Percentiles rank a stretch among this genome's conserved stretches.
phyloP scores from a whole-genome alignment of 2,113 vertebrate genomes.

The Atlantisia rogersi region DNA sequence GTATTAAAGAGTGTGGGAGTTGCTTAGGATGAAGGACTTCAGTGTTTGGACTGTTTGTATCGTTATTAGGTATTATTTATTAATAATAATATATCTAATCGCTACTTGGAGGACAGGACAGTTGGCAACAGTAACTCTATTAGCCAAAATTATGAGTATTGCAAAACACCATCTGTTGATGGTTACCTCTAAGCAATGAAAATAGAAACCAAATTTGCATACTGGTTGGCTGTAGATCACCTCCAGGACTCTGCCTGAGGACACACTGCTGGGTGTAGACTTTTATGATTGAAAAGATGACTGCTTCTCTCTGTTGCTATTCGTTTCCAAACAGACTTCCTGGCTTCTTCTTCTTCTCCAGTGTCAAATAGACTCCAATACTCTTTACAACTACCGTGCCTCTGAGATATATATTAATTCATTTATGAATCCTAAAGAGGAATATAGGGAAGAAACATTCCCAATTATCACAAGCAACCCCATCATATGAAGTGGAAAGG shows the following conservation, averaged over 20 bases:
- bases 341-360: neutral
- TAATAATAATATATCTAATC: conserved; percentile 39
- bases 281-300: neutral
- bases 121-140: conserved; percentile 49
- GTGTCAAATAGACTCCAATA: neutral
- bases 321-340: neutral
- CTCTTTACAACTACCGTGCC: neutral
- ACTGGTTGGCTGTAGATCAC: neutral
- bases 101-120: conserved; percentile 32
- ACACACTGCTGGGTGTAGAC: neutral
- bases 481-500: neutral
- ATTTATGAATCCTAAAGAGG: neutral
- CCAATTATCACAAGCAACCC: neutral
- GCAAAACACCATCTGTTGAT: conserved; percentile 69
- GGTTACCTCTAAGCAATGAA: conserved; percentile 46
- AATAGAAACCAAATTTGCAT: conserved; percentile 51
- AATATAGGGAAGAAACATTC: neutral
- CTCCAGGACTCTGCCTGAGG: neutral
- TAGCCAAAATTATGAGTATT: conserved; percentile 55
- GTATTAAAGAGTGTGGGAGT: neutral
- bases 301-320: neutral
- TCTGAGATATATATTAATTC: neutral
- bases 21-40: neutral
- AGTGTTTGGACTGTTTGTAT: conserved; percentile 19
- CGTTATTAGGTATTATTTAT: conserved; percentile 49